Evolutionary conservation across 2,888 invertebrate genomes (phyloP), one percentile per base, ranked within the genome.

Genomic region (Resseliella maxima): DNA sequence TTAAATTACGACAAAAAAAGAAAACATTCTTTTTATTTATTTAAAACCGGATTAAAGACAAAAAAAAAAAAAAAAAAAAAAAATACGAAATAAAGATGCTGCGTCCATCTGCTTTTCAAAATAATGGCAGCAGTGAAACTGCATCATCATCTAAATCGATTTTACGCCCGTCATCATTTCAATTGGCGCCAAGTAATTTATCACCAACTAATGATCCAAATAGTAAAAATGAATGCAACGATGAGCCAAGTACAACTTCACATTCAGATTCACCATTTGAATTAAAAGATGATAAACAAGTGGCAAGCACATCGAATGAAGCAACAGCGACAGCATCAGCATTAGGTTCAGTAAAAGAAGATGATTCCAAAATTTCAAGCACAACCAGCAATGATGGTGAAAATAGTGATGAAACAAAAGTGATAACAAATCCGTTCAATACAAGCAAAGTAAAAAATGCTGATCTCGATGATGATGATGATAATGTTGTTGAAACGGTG

Each of bases 121-220:
- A 72, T 31, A 72, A 72, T 72, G 72, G 72, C 18, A 72, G 15
- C 15, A 15, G 12, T 12, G 72, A 72, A 18, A 31, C 72, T 0
- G 72, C 72, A n/a, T 72, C 72, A 72, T 72, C 72, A n/a, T 72
- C 72, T 1, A 27, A 31, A 18, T 27, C 72, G 1, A 72, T 87
- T 83, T 45, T 87, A n/a, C 86, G 87, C 35, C 87, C 87, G 83
- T 87, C 87, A 86, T 38, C 86, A 31, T 87, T 87, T 81, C 86
- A 85, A 59, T n/a, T 85, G 21, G 41, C 41, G 18, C 24, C 86
- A 10, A 35, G 27, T 8, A 41, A 1, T 86, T 27, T 31, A 31
- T 15, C 41, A 85, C 15, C 46, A 46, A n/a, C 46, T 3, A 41
- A 41, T 50, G 46, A 46, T n/a, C 54, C 36, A 18, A 50, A n/a